phyloP scores from a whole-genome alignment of 2,888 invertebrate genomes.

The Escarpia spicata region DNA sequence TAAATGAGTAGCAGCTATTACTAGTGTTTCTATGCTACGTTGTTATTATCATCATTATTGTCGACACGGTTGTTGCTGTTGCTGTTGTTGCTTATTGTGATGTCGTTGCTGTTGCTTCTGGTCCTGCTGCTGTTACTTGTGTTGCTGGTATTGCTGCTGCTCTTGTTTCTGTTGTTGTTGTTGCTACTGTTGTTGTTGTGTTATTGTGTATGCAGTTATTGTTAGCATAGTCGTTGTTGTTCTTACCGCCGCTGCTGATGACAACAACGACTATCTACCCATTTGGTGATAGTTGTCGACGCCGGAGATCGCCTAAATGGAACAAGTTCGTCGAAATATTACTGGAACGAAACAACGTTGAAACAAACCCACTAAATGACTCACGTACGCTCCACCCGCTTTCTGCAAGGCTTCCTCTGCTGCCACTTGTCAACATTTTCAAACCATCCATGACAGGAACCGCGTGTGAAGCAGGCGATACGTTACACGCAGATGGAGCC shows the following conservation, averaged over 20 bases:
- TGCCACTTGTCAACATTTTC: not conserved
- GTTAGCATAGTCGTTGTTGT: not conserved
- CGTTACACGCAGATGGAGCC: not conserved
- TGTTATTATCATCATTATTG: too few species aligned
- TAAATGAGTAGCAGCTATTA: too few species aligned
- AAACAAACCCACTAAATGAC: not conserved
- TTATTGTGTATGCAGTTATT: not conserved
- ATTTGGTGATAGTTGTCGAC: not conserved
- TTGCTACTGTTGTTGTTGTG: not conserved
- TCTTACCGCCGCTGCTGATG: not conserved
- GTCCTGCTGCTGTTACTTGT: not conserved
- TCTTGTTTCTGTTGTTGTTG: not conserved
- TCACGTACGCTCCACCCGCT: not conserved
- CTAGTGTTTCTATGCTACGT: too few species aligned
- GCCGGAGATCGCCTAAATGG: not conserved
- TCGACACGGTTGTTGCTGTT: not conserved
- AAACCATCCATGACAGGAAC: not conserved
- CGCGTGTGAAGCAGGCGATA: not conserved
- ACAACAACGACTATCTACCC: not conserved
- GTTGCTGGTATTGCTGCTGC: not conserved
- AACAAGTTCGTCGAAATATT: not conserved
- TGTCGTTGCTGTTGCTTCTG: not conserved
- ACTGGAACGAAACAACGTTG: not conserved
- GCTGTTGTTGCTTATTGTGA: not conserved
- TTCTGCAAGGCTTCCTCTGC: not conserved